Base-by-base conservation (phyloP, 2,797 vertebrate species). In the Lagorchestes hirsutus region DNA sequence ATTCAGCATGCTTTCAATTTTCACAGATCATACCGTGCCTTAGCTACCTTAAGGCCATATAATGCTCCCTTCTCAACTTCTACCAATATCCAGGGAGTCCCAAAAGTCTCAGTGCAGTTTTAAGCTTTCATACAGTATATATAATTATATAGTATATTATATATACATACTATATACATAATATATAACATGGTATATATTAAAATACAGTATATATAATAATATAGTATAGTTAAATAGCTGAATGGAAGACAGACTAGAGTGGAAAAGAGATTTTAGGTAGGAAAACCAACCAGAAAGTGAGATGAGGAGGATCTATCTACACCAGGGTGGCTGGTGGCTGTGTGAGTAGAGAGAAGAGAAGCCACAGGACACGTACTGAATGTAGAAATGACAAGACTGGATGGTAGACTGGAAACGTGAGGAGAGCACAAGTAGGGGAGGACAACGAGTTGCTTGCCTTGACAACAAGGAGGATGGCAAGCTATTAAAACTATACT, bases 221-320 rank as follows among this genome's bases (percentile, higher is more conserved):
- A 52, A 52, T 52, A 52, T 52, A 52, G 52, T 14, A 62, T 4
- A 22, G 16, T 8, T 22, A 56, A 28, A n/a, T n/a, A 22, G n/a
- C 16, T 74, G 67, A 74, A 18, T 8, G 16, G 67, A 40, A 40
- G n/a, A 22, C 67, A 22, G n/a, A 74, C 5, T 74, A 40, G 67
- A 40, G n/a, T 18, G 31, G 58, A 74, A n/a, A 22, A 74, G 16
- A 40, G n/a, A 40, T 40, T 18, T 40, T 22, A 74, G 13, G 34
- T 54, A n/a, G 74, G 54, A 34, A 14, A 54, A n/a, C 28, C 34
- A 2, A 0, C 58, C 1, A 5, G 0, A 0, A 24, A 13, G 54
- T 22, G 54, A 55, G 54, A 55, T 91, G 90, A n/a, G 31, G 29
- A 55, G 90, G 10, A 5, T 34, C 29, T 55, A n/a, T 4, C 0